A percentile compares a stretch with the other conserved stretches of the same genome.
phyloP scores from a whole-genome alignment of 1,140 invertebrate species.

The Megalonaias nervosa region DNA sequence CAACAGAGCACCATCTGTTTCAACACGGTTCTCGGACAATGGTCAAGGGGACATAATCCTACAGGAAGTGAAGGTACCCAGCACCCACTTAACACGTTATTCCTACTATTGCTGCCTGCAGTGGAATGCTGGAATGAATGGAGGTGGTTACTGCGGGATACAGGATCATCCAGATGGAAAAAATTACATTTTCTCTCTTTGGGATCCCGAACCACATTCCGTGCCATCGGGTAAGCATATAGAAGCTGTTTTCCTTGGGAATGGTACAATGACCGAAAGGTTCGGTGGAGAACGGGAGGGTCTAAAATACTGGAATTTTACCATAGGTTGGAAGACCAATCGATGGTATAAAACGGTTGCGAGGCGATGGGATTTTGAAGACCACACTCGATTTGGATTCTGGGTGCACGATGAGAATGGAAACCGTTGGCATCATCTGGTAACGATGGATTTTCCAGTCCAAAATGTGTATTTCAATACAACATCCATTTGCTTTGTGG shows the following conservation, averaged over 20 bases:
- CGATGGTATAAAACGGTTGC: conserved; percentile 43
- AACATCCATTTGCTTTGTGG: conserved; percentile 35
- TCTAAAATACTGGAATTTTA: conserved; percentile 48
- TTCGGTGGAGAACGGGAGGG: conserved; percentile 46
- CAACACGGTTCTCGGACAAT: conserved; percentile 33
- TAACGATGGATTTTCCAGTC: conserved; percentile 46
- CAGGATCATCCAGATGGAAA: conserved; percentile 44
- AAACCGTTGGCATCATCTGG: conserved; percentile 39
- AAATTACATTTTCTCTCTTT: conserved; percentile 47
- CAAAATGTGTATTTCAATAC: conserved; percentile 33
- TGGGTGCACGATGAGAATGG: conserved; percentile 40
- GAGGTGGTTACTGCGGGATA: conserved; percentile 49
- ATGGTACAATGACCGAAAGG: conserved; percentile 36
- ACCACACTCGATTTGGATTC: conserved; percentile 41
- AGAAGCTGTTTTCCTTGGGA: conserved; percentile 14
- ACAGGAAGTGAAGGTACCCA: conserved; percentile 46
- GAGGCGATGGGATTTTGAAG: conserved; percentile 39
- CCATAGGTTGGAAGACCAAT: conserved; percentile 43
- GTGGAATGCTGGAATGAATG: conserved; percentile 44
- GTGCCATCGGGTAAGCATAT: not conserved
- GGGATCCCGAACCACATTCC: conserved; percentile 29
- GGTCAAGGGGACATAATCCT: conserved; percentile 41
- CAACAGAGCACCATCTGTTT: conserved; percentile 39
- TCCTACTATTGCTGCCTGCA: conserved; percentile 26
- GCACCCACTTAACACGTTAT: conserved; percentile 20